Base-by-base conservation (phyloP, 2,113 vertebrate species). In the Sprattus sprattus region DNA sequence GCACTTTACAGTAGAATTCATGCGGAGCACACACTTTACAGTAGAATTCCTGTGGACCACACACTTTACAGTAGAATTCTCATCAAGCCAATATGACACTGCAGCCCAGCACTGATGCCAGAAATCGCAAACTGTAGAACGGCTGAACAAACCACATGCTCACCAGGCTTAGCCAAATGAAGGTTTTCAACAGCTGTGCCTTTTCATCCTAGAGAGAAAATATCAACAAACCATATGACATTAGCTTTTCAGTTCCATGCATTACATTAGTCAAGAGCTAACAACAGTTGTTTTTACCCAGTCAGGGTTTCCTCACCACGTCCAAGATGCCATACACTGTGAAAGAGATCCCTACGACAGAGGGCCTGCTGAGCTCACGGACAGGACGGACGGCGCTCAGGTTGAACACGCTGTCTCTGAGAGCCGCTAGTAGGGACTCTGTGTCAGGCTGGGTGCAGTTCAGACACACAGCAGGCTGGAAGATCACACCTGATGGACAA, bases 161-260 rank as follows among this genome's bases (percentile, higher is more conserved):
- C 88, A 96, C 95, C 89, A 94, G 83, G 81, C 94, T 88, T 7
- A 96, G 90, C 95, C 95, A 96, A 45, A 95, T 89, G 90, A 96
- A 96, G 4, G 95, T 96, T 0, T 93, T 95, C 18, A 96, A 92
- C 78, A 96, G 94, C 90, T 96, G 95, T 11, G 94, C 92, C 86
- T 96, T 96, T 87, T 95, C 94, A 81, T 95, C 93, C 95, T 96
- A 88, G 28, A 78, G 13, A 78, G 11, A 78, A 32, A 78, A 44
- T 5, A 78, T 4, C 28, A 78, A 11, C 10, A 15, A 8, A 13
- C 13, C 4, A 78, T 78, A 39, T 78, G 1, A 10, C n/a, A 71
- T 4, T 2, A 64, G 9, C n/a, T 64, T 22, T 64, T 22, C 47
- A 2, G n/a, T 60, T 60, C 20, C 54, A 25, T n/a, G n/a, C 22